Conservation (phyloP, 2,888 invertebrate species). For the Hyalella azteca region DNA sequence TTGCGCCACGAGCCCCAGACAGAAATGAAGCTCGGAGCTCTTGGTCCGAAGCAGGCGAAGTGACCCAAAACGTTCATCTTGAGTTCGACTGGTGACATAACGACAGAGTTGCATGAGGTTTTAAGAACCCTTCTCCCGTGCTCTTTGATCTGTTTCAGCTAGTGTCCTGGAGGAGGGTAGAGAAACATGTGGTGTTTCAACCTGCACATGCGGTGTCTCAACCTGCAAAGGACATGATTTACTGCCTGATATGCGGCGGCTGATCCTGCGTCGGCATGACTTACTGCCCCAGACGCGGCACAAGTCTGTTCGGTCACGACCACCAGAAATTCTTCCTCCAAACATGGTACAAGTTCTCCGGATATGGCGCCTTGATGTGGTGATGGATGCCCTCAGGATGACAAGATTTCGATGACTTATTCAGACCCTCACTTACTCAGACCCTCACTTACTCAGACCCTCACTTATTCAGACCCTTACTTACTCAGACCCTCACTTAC, state of each 20-base stretch:
- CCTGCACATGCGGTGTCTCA: too few relatives aligned
- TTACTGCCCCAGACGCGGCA: background rate
- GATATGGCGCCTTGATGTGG: background rate
- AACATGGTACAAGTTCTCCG: background rate
- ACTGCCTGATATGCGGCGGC: too few relatives aligned
- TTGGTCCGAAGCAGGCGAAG: background rate
- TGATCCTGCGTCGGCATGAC: background rate
- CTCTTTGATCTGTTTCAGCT: conserved; percentile 23
- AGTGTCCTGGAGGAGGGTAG: background rate
- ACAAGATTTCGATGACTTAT: background rate
- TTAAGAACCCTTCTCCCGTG: background rate
- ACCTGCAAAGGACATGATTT: too few relatives aligned
- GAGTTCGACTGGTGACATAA: background rate
- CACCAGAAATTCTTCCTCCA: background rate
- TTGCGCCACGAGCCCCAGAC: background rate
- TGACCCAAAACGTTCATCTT: background rate
- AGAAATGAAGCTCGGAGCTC: background rate
- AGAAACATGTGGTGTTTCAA: conserved; percentile 22
- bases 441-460: too few relatives aligned
- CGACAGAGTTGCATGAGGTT: too few relatives aligned
- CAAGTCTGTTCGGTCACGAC: background rate
- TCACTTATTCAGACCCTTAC: too few relatives aligned
- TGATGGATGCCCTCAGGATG: background rate
- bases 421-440: too few relatives aligned
- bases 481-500: too few relatives aligned